Evolutionary conservation across 1,140 invertebrate genomes (phyloP), one percentile per base, ranked within the genome.

Genomic region (Alviniconcha marisindica): DNA sequence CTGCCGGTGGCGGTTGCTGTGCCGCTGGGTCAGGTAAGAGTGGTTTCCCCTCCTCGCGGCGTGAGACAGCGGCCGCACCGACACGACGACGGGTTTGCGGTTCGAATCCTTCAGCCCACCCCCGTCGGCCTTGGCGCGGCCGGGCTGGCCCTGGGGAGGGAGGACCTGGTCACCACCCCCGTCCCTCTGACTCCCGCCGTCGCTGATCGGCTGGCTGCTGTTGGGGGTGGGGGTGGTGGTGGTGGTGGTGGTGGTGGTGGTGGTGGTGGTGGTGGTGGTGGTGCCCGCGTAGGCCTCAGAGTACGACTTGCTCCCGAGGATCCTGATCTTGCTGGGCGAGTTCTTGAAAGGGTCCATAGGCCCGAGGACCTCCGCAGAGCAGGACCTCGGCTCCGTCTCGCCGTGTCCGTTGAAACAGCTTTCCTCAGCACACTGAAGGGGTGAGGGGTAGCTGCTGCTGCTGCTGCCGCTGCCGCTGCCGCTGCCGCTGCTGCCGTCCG

Each of bases 1-100:
- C 38, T 80, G 78, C 0, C 78, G 56, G 28, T 80, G 78, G 10
- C 78, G 54, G 18, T 54, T 60, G 56, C 56, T 38, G 24, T 63
- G 78, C 28, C 78, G 36, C 56, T 80, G 78, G 1, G 78, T 80
- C 78, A 80, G 78, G 38, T 80, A 80, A 15, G 78, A 80, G 78
- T 80, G 78, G 18, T 28, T 44, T 7, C 56, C 40, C 28, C 78
- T 54, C 0, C 78, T 44, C 21, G 78, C 60, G 1, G 78, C 78
- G 56, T 80, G 78, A 12, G 78, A 80, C 40, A 80, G 33, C 18
- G 78, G 78, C 31, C 78, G 54, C 78, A 80, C 78, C 3, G 78
- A 80, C 56, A 80, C 78, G 21, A 80, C 78, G 38, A 80, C 36
- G 0, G 78, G 78, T 28, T 80, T 80, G 12, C 56, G 54, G 38